Evolutionary conservation across 1,140 invertebrate genomes (phyloP).

Genomic region (Copidosoma floridanum): DNA sequence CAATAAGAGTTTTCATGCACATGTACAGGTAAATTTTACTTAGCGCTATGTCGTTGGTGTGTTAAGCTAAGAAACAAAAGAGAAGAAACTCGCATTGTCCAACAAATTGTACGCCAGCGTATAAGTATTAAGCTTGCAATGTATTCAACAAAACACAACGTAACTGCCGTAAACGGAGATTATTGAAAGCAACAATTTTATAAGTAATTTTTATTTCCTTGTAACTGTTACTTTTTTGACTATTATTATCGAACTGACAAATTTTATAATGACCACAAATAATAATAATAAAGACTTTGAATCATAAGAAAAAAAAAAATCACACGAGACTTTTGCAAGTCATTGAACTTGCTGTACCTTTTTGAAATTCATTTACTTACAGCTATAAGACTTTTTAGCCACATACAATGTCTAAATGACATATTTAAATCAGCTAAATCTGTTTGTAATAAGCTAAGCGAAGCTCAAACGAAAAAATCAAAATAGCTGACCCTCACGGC

Average conservation of each 20-base stretch:
- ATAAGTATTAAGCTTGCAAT: too few relatives aligned
- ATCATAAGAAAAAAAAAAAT: constrained; percentile 6
- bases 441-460: too few relatives aligned
- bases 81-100: not conserved
- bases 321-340: constrained; percentile 8
- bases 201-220: constrained; percentile 2
- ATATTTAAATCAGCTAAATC: too few relatives aligned
- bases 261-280: constrained; percentile 13
- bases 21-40: constrained; percentile 40
- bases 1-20: constrained; percentile 48
- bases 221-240: constrained; percentile 7
- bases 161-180: constrained; percentile 5
- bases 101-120: not conserved
- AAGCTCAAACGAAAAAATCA: too few relatives aligned
- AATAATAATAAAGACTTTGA: constrained; percentile 8
- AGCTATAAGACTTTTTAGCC: too few relatives aligned
- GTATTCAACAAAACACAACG: not conserved
- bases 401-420: too few relatives aligned
- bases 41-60: constrained; percentile 23
- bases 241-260: not conserved
- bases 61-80: constrained; percentile 1
- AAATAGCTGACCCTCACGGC: too few relatives aligned
- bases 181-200: constrained; percentile 2
- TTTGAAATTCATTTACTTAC: constrained; percentile 5
- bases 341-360: not conserved